Percentiles rank a stretch among this genome's conserved stretches.
These are phyloP conservation scores for Alosa alosa DNA, from an alignment of 2,113 vertebrate species.

Conservation along the genomic window DNA sequence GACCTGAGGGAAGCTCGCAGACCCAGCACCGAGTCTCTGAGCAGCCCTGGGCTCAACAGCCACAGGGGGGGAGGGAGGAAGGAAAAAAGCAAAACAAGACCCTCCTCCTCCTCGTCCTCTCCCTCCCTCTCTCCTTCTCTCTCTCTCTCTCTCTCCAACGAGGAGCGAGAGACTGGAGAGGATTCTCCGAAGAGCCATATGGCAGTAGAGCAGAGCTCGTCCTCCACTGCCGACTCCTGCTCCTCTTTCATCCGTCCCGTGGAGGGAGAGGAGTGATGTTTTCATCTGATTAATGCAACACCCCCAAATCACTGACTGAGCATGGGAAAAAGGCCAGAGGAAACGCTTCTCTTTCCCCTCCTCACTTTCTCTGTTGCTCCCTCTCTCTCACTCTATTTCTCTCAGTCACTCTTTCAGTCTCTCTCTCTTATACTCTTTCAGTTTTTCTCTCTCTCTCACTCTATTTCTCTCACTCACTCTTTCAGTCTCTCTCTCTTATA, in stretches of 20 bases:
- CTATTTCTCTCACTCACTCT: conserved; percentile 32
- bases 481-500: conserved; percentile 41
- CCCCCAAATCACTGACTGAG: conserved; percentile 59
- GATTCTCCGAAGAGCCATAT: conserved; percentile 70
- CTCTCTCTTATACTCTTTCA: conserved; percentile 32
- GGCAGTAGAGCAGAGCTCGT: conserved; percentile 61
- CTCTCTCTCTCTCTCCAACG: not conserved
- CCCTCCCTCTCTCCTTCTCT: conserved; percentile 24
- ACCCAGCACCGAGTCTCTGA: conserved; percentile 43
- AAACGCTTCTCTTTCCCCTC: conserved; percentile 49
- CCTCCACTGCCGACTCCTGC: conserved; percentile 49
- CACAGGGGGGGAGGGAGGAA: conserved; percentile 41
- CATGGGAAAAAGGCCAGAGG: conserved; percentile 67
- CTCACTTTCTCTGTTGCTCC: conserved; percentile 37
- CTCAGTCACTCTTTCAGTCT: conserved; percentile 32
- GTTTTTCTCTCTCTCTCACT: not conserved
- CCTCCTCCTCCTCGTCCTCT: not conserved
- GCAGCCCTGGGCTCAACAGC: not conserved
- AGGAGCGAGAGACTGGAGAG: conserved; percentile 54
- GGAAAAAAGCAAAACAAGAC: conserved; percentile 54
- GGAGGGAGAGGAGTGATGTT: conserved; percentile 51
- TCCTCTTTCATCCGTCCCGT: conserved; percentile 54
- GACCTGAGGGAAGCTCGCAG: conserved; percentile 72
- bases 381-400: conserved; percentile 33
- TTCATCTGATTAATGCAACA: conserved; percentile 64